Base-by-base conservation (phyloP, 1,140 invertebrate genomes). In the Charaxes varanes region DNA sequence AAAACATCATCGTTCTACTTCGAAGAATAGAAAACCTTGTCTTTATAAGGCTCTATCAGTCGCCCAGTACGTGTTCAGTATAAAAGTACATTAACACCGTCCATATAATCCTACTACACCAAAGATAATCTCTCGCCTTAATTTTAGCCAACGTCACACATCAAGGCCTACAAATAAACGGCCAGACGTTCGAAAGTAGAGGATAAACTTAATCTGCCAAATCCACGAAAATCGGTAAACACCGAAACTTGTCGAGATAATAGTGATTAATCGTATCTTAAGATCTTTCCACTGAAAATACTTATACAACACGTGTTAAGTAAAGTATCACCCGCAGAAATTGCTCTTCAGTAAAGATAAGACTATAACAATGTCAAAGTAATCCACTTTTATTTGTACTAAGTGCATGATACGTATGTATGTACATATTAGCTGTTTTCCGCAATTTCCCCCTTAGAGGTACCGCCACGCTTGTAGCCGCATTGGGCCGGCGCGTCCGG, bases 181-280 rank as follows among this genome's bases (percentile, higher is more conserved):
- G 21, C 35, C 43, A 54, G 36, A 53, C 13, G 22, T 8, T 28
- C 17, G 19, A 38, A 45, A 37, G 16, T 27, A 24, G 41, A 37
- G 50, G 44, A 52, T 58, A 44, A 48, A 46, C 35, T 59, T 76
- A 76, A 80, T 70, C 74, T 67, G 33, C 28, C 52, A 66, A 73
- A 77, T 67, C 70, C 68, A 45, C 30, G 33, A 41, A 72, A 73
- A 73, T 68, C 59, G 54, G 66, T 57, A 74, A 72, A 77, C 71
- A 77, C 17, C 54, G 61, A 60, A 62, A 67, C 43, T 50, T 36
- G 53, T 64, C 54, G 17, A 54, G 48, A 62, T 78, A 65, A 74
- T 64, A 41, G 55, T 77, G 73, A 81, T 81, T 72, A 81, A 81
- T 81, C 46, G 54, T 50, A 36, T 49, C 45, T 54, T 42, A 45